Evolutionary conservation across 2,797 vertebrate species (phyloP), one percentile per base, ranked within the genome.

Genomic region (Etheostoma nigrum): DNA sequence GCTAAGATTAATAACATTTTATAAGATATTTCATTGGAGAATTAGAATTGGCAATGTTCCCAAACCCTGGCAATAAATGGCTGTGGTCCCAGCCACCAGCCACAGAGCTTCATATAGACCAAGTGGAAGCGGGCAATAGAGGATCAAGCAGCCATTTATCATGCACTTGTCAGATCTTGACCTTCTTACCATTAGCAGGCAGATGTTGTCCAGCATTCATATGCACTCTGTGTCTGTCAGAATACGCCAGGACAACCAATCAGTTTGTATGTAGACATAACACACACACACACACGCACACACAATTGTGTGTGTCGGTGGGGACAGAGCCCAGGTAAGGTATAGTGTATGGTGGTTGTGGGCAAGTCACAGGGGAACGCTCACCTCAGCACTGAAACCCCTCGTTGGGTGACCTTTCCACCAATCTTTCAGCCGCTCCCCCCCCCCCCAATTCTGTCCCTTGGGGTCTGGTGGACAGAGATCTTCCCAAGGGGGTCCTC

Each of bases 111-210:
- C 72, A 86, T 73, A 19, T 67, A 88, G 72, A 80, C 81, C 73
- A 59, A 90, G 81, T 88, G 82, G 91, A 91, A 84, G 67, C 62
- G 49, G 62, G 79, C 91, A 93, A 86, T 67, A 51, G 62, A 76
- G 66, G 83, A 91, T 92, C 87, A 86, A 90, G 75, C 74, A 75
- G 66, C 80, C 84, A 93, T 94, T 94, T 83, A 91, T 95, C 93
- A 94, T 85, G 76, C 71, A 78, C 79, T 86, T 93, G 88, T 92
- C 93, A 92, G 77, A 90, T 83, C 52, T 77, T 93, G 94, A 94
- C 94, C 91, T 90, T 85, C 72, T 91, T 90, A 91, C 85, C 77
- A 89, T 90, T 92, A 90, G 79, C 78, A 76, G 79, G 69, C 92
- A 93, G 91, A 92, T 94, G 91, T 90, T 74, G 74, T 57, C 65